A percentile compares a stretch with the other conserved stretches of the same genome.
phyloP scores from a whole-genome alignment of 1,140 invertebrate genomes.

The Pygmarrhopalites habei region DNA sequence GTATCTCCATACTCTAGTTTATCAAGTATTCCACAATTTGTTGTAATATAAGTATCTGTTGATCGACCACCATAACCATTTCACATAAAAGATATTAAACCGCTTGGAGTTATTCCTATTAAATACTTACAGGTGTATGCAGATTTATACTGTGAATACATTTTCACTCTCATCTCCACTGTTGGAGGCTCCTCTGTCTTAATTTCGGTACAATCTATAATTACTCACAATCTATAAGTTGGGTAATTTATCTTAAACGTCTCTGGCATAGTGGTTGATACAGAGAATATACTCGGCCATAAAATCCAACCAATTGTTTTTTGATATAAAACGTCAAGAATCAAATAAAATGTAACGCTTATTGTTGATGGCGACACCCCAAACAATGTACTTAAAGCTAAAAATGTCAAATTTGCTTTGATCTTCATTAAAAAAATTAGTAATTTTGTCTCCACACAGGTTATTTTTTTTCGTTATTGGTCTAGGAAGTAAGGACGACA shows the following conservation, averaged over 20 bases:
- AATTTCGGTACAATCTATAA: constrained; percentile 46
- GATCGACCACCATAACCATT: constrained; percentile 43
- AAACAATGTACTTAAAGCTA: background rate
- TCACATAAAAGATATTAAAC: constrained; percentile 44
- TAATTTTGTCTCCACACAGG: background rate
- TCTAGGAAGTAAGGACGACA: background rate
- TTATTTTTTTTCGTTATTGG: background rate
- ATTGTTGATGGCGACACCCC: background rate
- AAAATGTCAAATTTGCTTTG: background rate
- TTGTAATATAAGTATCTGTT: constrained; percentile 43
- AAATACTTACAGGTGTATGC: constrained; percentile 44
- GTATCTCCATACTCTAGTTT: constrained; percentile 43
- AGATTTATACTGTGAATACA: constrained; percentile 45
- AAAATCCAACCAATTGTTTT: constrained; percentile 3
- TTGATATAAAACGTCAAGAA: background rate
- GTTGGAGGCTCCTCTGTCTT: constrained; percentile 41
- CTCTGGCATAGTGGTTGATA: constrained; percentile 39
- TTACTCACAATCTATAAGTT: constrained; percentile 42
- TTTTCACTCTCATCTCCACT: constrained; percentile 38
- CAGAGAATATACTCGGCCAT: background rate
- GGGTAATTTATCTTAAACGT: constrained; percentile 42
- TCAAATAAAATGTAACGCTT: background rate
- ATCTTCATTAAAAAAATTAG: constrained; percentile 12
- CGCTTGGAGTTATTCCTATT: constrained; percentile 44
- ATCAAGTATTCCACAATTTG: constrained; percentile 43